These are phyloP conservation scores for Crypturellus tataupa DNA, from an alignment of 2,797 vertebrate species.

Conservation along the genomic window DNA sequence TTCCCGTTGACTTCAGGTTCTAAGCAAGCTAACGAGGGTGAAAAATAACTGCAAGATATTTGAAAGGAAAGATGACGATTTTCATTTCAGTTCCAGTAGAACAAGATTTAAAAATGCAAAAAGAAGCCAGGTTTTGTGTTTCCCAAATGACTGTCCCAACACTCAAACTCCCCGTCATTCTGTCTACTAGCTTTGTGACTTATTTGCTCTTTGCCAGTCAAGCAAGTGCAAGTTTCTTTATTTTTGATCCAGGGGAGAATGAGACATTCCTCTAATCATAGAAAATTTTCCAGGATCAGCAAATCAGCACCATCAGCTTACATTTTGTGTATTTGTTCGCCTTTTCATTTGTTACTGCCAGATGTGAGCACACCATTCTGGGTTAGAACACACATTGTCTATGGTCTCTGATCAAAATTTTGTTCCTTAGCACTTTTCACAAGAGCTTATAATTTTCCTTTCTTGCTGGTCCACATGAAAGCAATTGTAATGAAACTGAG, in stretches of 20 bases:
- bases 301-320: background rate
- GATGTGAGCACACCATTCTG: background rate
- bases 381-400: background rate
- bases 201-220: background rate
- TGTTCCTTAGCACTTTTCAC: background rate
- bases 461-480: background rate
- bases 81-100: background rate
- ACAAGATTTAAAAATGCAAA: conserved; percentile 14
- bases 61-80: background rate
- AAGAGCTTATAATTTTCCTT: background rate
- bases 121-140: background rate
- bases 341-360: background rate
- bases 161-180: background rate
- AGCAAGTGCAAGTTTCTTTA: background rate
- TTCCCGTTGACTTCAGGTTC: conserved; percentile 21
- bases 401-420: background rate
- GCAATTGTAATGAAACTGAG: accelerated
- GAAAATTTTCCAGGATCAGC: background rate
- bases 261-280: background rate
- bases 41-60: conserved; percentile 17
- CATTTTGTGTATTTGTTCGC: background rate
- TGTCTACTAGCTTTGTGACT: background rate
- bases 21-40: conserved; percentile 28
- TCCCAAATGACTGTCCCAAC: background rate
- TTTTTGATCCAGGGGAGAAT: background rate